phyloP scores from a whole-genome alignment of 2,113 vertebrate species.

The Pangasianodon gigas region DNA sequence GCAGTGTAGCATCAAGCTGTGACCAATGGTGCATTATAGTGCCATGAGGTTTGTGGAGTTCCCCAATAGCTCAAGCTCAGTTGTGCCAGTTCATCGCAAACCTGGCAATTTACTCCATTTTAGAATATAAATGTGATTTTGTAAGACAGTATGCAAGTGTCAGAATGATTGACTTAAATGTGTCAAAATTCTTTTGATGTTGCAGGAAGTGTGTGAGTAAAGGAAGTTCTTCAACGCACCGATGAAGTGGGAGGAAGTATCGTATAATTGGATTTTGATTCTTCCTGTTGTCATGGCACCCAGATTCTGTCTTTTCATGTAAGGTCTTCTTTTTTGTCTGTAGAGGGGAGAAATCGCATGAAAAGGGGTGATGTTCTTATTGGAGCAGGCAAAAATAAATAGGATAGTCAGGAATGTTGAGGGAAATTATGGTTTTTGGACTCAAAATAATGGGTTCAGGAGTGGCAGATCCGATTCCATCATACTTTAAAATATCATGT shows the following conservation, averaged over 20 bases:
- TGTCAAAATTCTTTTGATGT: slow-evolving; percentile 64
- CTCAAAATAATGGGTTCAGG: slow-evolving; percentile 55
- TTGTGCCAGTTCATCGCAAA: background rate
- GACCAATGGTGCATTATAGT: slow-evolving; percentile 23
- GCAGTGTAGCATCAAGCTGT: slow-evolving; percentile 32
- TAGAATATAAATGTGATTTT: slow-evolving; percentile 50
- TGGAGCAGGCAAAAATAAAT: slow-evolving; percentile 54
- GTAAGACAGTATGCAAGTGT: slow-evolving; percentile 52
- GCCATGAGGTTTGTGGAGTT: slow-evolving; percentile 14
- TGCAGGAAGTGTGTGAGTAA: slow-evolving; percentile 46
- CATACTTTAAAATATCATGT: slow-evolving; percentile 10
- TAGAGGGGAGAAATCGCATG: slow-evolving; percentile 46
- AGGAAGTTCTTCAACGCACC: slow-evolving; percentile 71
- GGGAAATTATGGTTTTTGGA: slow-evolving; percentile 58
- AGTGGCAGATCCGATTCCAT: slow-evolving; percentile 61
- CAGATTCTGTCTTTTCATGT: slow-evolving; percentile 66
- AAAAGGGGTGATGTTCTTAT: slow-evolving; percentile 56
- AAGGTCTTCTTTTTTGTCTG: slow-evolving; percentile 40
- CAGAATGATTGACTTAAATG: slow-evolving; percentile 64
- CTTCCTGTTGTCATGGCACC: slow-evolving; percentile 76
- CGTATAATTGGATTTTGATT: slow-evolving; percentile 76
- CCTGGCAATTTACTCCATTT: slow-evolving; percentile 42
- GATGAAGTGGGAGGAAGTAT: slow-evolving; percentile 74
- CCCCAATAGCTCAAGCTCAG: slow-evolving; percentile 8
- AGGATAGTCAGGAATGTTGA: slow-evolving; percentile 57